These are phyloP conservation scores for Pararge aegeria DNA, from an alignment of 1,140 invertebrate species.

Conservation along the genomic window DNA sequence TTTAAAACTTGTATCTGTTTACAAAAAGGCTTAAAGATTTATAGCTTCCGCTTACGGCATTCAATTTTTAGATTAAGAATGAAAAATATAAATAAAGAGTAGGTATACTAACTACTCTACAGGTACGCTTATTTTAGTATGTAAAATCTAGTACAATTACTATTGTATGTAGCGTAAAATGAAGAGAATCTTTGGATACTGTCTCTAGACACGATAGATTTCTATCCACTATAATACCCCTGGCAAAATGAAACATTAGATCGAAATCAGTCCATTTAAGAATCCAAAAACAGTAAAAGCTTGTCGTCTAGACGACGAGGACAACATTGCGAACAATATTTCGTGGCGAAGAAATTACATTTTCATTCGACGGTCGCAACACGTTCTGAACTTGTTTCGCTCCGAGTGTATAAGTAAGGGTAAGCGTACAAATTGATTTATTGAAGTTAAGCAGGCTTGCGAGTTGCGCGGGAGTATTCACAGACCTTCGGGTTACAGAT, in stretches of 20 bases:
- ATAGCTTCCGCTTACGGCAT: too few species aligned
- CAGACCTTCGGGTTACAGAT: slow-evolving; percentile 72
- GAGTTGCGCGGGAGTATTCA: slow-evolving; percentile 73
- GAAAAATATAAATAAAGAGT: too few species aligned
- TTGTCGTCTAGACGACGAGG: slow-evolving; percentile 4
- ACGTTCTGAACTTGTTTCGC: slow-evolving; percentile 51
- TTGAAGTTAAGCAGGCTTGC: slow-evolving; percentile 70
- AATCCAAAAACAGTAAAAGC: slow-evolving; percentile 9
- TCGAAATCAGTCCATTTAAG: slow-evolving; percentile 3
- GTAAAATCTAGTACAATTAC: neutral
- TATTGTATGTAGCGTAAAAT: neutral
- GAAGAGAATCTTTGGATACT: neutral
- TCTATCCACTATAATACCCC: neutral
- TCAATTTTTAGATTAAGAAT: too few species aligned
- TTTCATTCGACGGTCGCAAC: slow-evolving; percentile 47
- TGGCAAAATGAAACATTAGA: neutral
- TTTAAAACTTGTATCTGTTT: too few species aligned
- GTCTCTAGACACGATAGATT: neutral
- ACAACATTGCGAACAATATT: slow-evolving; percentile 21
- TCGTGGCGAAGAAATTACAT: slow-evolving; percentile 39
- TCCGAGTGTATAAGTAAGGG: slow-evolving; percentile 64
- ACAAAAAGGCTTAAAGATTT: too few species aligned
- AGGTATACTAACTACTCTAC: too few species aligned
- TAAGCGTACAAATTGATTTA: slow-evolving; percentile 79
- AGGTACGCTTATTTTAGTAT: too few species aligned